Evolutionary conservation across 2,797 vertebrate species (phyloP).

Genomic region (Spea hammondii): DNA sequence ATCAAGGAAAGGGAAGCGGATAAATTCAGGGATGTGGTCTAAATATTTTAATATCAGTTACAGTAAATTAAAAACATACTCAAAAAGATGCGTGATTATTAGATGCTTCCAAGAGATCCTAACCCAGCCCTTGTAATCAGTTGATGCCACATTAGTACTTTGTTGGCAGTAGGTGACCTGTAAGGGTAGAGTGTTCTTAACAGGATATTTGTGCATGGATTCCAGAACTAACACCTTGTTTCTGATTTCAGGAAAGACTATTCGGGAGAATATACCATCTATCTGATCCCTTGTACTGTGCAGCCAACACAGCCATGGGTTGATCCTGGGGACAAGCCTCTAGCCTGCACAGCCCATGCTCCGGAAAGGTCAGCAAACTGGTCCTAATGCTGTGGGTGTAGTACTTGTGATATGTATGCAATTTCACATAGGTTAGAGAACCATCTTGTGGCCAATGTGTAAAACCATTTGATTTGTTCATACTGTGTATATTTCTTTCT

Average conservation of each 20-base stretch:
- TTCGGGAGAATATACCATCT: constrained; percentile 92
- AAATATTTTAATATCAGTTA: too few relatives aligned
- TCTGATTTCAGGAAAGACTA: constrained; percentile 87
- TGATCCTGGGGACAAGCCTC: constrained; percentile 87
- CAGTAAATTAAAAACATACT: too few relatives aligned
- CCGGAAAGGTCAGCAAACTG: constrained; percentile 79
- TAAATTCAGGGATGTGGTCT: too few relatives aligned
- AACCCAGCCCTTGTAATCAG: too few relatives aligned
- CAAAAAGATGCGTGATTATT: too few relatives aligned
- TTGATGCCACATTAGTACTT: too few relatives aligned
- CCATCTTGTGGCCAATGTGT: background rate
- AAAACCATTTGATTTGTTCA: background rate
- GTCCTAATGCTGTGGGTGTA: background rate
- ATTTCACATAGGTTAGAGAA: background rate
- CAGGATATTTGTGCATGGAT: background rate
- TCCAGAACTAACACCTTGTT: background rate
- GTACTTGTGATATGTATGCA: background rate
- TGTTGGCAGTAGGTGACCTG: too few relatives aligned
- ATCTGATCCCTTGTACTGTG: constrained; percentile 90
- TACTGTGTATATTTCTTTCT: background rate
- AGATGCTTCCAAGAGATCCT: too few relatives aligned
- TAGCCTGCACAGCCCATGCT: constrained; percentile 93
- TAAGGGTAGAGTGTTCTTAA: too few relatives aligned
- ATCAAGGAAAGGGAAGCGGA: too few relatives aligned
- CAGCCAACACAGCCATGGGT: constrained; percentile 94